A percentile compares a stretch with the other conserved stretches of the same genome.
Evolutionary conservation across 2,888 invertebrate species (phyloP).

Genomic region (Eudasyphora cyanicolor): DNA sequence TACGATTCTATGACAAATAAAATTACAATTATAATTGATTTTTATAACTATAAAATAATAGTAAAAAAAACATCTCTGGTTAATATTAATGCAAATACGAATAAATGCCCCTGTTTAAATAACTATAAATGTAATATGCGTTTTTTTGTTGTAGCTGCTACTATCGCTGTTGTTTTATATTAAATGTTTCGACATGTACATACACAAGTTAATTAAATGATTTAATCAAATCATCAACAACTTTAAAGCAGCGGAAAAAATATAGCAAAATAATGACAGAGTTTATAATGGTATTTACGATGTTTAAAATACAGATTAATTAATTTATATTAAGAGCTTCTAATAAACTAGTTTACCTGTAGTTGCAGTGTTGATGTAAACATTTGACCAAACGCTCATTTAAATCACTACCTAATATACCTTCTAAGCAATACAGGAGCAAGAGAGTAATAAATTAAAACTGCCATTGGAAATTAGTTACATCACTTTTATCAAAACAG

Average conservation of each 20-base stretch:
- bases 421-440: background rate
- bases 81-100: background rate
- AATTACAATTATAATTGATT: conserved; percentile 24
- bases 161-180: background rate
- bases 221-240: conserved; percentile 27
- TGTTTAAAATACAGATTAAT: background rate
- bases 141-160: background rate
- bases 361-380: background rate
- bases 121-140: background rate
- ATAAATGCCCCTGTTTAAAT: background rate
- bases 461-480: conserved; percentile 4
- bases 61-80: background rate
- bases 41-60: background rate
- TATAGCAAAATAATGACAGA: background rate
- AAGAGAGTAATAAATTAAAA: background rate
- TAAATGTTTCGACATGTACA: background rate
- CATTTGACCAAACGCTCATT: conserved; percentile 7
- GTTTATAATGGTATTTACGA: background rate
- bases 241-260: background rate
- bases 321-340: background rate
- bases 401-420: background rate
- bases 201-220: conserved; percentile 27
- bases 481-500: conserved; percentile 12
- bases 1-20: conserved; percentile 23
- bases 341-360: conserved; percentile 13